Percentiles rank a stretch among this genome's conserved stretches.
phyloP scores from a whole-genome alignment of 1,140 invertebrate species.

The Bombus turneri region DNA sequence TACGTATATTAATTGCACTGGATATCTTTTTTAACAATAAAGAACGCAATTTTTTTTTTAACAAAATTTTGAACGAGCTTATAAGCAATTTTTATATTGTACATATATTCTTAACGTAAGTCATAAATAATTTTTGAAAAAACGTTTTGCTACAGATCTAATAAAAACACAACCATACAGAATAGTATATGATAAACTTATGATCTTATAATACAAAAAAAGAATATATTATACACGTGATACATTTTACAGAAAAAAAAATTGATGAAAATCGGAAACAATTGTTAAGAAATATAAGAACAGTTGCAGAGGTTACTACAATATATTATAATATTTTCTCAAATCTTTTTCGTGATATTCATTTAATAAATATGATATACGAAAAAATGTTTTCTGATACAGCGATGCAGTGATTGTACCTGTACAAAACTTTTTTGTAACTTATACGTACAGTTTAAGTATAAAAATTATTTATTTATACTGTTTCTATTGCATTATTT shows the following conservation, averaged over 20 bases:
- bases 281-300: conserved; percentile 11
- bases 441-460: conserved; percentile 37
- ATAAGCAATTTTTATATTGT: background rate
- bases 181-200: conserved; percentile 12
- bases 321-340: background rate
- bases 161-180: conserved; percentile 25
- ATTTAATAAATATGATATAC: conserved; percentile 2
- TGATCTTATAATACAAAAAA: conserved; percentile 6
- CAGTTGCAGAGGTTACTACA: background rate
- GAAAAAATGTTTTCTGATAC: conserved; percentile 6
- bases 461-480: conserved; percentile 53
- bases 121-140: conserved; percentile 9
- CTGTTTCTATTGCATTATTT: conserved; percentile 36
- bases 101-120: conserved; percentile 4
- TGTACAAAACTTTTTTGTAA: conserved; percentile 45
- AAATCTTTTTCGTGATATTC: conserved; percentile 4
- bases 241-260: background rate
- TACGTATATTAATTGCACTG: conserved; percentile 18
- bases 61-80: conserved; percentile 1
- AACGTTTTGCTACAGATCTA: conserved; percentile 20
- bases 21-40: conserved; percentile 21
- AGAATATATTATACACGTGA: background rate
- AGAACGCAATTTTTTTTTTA: background rate
- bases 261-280: background rate
- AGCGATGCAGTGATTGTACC: conserved; percentile 22